Evolutionary conservation across 2,797 vertebrate genomes (phyloP).

Genomic region (Chloroceryle inda): DNA sequence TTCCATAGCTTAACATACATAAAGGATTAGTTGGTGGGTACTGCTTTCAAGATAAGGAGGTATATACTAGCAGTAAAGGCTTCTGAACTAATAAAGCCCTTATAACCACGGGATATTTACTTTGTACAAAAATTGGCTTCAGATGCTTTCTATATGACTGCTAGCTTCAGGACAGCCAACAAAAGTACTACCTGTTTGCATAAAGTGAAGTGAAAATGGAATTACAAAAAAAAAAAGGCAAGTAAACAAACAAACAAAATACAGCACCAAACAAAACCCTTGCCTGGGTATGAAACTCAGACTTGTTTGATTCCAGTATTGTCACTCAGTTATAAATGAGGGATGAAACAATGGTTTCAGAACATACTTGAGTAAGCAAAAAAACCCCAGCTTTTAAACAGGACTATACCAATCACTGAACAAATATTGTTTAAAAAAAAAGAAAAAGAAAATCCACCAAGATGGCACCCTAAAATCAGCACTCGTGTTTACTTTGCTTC

Average conservation of each 20-base stretch:
- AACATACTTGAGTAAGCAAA: constrained; percentile 23
- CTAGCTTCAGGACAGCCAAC: background rate
- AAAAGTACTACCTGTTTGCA: constrained; percentile 35
- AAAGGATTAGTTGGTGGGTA: constrained; percentile 66
- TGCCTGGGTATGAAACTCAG: constrained; percentile 15
- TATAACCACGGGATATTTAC: constrained; percentile 58
- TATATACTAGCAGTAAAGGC: constrained; percentile 2
- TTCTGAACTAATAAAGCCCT: constrained; percentile 53
- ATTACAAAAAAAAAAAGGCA: background rate
- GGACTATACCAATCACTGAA: constrained; percentile 25
- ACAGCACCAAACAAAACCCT: background rate
- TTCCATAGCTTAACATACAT: constrained; percentile 64
- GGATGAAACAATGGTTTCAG: background rate
- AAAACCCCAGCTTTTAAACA: background rate
- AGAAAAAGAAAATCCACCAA: background rate
- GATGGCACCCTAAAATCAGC: constrained; percentile 9
- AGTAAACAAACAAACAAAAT: too few species aligned
- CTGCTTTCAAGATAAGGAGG: constrained; percentile 52
- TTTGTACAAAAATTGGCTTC: constrained; percentile 35
- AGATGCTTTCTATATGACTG: constrained; percentile 2
- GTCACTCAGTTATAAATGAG: constrained; percentile 29
- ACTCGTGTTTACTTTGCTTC: background rate
- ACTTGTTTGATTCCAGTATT: constrained; percentile 33
- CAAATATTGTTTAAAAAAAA: constrained; percentile 2
- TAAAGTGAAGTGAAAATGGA: background rate